Percentiles rank a stretch among this genome's conserved stretches.
phyloP scores from a whole-genome alignment of 2,113 vertebrate species.

The Xiphorhynchus elegans region DNA sequence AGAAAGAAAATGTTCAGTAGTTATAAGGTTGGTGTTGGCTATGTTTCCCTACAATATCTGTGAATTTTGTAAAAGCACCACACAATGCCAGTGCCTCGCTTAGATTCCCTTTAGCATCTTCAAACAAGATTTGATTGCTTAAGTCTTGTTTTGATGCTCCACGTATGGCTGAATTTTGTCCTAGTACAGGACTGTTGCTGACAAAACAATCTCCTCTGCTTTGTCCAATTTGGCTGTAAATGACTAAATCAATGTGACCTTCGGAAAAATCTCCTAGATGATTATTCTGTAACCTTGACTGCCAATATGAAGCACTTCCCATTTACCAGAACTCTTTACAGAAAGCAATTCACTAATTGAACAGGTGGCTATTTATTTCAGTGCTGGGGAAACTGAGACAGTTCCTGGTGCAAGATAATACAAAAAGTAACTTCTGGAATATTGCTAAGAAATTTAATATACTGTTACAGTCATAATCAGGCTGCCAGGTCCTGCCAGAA shows the following conservation, averaged over 20 bases:
- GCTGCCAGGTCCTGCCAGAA: background rate
- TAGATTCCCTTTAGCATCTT: background rate
- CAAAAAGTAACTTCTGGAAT: background rate
- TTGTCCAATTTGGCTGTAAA: constrained; percentile 20
- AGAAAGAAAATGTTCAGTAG: background rate
- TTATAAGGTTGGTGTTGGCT: background rate
- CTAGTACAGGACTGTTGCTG: background rate
- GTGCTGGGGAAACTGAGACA: background rate
- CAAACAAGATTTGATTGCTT: background rate
- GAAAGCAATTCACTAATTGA: background rate
- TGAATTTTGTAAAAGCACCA: background rate
- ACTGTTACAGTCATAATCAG: background rate
- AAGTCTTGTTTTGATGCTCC: background rate
- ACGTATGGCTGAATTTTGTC: background rate
- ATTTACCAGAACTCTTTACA: background rate
- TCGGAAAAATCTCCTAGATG: background rate
- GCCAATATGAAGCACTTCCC: background rate
- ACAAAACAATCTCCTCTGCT: background rate
- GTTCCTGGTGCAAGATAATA: background rate
- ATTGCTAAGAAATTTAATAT: background rate
- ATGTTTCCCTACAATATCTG: background rate
- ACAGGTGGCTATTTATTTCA: background rate
- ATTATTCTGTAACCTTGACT: background rate
- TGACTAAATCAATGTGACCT: constrained; percentile 37
- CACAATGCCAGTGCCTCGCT: background rate